Base-by-base conservation (phyloP, 2,888 invertebrate species). In the Pristionchus japonicus region DNA sequence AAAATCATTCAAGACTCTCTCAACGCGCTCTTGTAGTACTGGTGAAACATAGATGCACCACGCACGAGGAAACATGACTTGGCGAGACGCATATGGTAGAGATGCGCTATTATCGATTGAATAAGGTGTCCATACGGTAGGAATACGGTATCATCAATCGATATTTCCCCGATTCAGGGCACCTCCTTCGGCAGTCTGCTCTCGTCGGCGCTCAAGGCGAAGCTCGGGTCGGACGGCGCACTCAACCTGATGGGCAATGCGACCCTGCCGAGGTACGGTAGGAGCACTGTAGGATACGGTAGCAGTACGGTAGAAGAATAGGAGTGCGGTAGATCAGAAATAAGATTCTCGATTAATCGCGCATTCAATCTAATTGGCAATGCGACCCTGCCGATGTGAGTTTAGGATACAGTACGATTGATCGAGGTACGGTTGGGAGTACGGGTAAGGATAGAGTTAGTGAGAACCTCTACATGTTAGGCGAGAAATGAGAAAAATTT, bases 101-200 rank as follows among this genome's bases (percentile, higher is more conserved):
- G 17, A 52, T 15, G 17, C 15, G 52, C 17, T 52, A 52, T 52
- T 52, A 17, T 52, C 52, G 17, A 11, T 52, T 52, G 52, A 17
- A 64, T 7, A 23, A n/a, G 17, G 57, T 64, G 27, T n/a, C n/a
- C n/a, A n/a, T 64, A 74, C 74, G 9, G 74, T 37, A 74, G 7
- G 0, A 40, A 40, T 40, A 40, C 43, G 37, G 43, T 77, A 7
- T 23, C 17, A 7, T 43, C 11, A 77, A 23, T 77, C 40, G 20
- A 11, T 40, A n/a, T 34, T 13, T n/a, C 31, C 34, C 15, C 23
- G n/a, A 9, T 86, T 67, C 86, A 86, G 86, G 15, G 23, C 31
- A n/a, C 86, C 17, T 86, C 86, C 20, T 70, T 86, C 70, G 70
- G 57, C 64, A 64, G 67, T 31, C 86, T 86, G 27, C 70, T 86